Base-by-base conservation (phyloP, 2,797 vertebrate species). In the Gymnoscopelus braueri region DNA sequence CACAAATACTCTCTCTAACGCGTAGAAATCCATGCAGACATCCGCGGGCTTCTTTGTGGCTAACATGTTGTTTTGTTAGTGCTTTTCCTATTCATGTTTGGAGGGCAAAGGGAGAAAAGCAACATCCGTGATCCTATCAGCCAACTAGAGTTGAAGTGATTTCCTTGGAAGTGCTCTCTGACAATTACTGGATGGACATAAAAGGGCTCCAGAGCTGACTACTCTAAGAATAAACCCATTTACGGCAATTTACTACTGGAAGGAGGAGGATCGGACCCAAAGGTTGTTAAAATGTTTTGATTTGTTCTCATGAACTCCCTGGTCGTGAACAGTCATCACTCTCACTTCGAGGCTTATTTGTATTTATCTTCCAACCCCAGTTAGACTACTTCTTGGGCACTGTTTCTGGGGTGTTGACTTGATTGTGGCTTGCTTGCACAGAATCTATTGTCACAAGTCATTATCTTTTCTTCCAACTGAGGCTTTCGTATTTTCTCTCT, bases 171-270 rank as follows among this genome's bases (percentile, higher is more conserved):
- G 69, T 68, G 58, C 56, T 80, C 81, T 69, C 19, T 75, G 65
- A 77, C 74, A 77, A 84, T 86, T 84, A 74, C 77, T 77, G 79
- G 66, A 67, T 52, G 29, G 54, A 84, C 82, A 75, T 89, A 60
- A 89, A 89, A 86, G 82, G 77, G 69, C 55, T 44, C 56, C 71
- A 83, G 70, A 76, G 78, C 68, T 78, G 72, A 61, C 75, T 67
- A 71, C 72, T 74, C 71, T 69, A 74, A 77, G 73, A 88, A 83
- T 80, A 81, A 79, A 79, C 72, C 71, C 80, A 84, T 86, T 84
- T 84, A 74, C 65, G 53, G 69, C 64, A 83, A 79, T 88, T 87
- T 80, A 79, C 71, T 70, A 60, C 65, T 58, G 70, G 15, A 59
- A 63, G 56, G 58, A 51, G 67, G 60, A 52, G 62, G 73, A 79